Percentiles rank a stretch among this genome's conserved stretches.
Evolutionary conservation across 2,113 vertebrate species (phyloP).

Genomic region (Raja brachyura): DNA sequence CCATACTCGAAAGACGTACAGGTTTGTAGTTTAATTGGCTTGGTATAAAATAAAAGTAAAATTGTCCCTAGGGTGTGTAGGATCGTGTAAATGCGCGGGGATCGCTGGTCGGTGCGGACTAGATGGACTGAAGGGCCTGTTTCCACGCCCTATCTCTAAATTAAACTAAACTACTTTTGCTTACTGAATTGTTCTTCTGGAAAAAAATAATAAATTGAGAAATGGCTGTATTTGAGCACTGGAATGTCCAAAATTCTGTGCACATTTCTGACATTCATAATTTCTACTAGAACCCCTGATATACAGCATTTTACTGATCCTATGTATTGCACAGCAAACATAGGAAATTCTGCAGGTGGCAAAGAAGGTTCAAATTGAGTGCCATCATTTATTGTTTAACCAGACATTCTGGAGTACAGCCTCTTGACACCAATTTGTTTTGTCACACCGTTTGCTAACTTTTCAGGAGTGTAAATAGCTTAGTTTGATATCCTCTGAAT

Average conservation of each 20-base stretch:
- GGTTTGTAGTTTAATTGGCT: no score
- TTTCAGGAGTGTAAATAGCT: slow-evolving; percentile 5
- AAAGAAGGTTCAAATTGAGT: not conserved
- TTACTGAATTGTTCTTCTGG: no score
- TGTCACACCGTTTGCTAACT: not conserved
- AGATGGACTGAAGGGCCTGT: no score
- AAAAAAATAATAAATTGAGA: no score
- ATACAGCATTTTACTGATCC: not conserved
- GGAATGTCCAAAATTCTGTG: not conserved
- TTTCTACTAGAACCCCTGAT: not conserved
- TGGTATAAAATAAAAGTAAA: no score
- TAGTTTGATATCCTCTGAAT: not conserved
- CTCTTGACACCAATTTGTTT: not conserved
- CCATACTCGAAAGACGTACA: no score
- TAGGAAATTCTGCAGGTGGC: not conserved
- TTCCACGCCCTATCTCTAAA: no score
- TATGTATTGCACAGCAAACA: not conserved
- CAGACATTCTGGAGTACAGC: not conserved
- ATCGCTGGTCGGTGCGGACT: no score
- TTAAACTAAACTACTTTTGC: no score
- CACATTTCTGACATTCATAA: not conserved
- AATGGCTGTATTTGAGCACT: no score
- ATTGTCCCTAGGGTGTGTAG: no score
- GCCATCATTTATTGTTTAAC: not conserved
- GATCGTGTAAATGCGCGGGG: no score